Evolutionary conservation across 2,797 vertebrate species (phyloP).

Genomic region (Thripadectes ignobilis): DNA sequence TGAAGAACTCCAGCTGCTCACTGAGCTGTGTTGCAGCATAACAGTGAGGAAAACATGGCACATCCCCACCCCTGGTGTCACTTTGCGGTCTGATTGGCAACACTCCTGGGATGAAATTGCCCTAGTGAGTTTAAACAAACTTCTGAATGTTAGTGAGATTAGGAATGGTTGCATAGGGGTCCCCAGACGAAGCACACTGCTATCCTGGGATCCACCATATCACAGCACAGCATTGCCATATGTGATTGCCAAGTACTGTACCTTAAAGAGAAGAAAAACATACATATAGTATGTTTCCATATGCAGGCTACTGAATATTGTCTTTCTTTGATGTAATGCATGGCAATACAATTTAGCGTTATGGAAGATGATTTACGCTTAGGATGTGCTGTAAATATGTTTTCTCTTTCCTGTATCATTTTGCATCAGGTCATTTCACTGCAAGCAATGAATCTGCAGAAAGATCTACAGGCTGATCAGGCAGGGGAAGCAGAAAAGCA

Average conservation of each 20-base stretch:
- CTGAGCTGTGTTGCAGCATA: rapidly evolving
- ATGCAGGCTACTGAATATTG: not conserved
- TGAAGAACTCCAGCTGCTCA: not conserved
- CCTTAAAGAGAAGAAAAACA: not conserved
- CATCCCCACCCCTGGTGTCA: not conserved
- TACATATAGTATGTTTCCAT: not conserved
- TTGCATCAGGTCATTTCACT: not conserved
- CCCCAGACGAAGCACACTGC: not conserved
- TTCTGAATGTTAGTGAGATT: not conserved
- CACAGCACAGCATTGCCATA: not conserved
- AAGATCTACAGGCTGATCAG: not conserved
- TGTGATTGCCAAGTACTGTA: not conserved
- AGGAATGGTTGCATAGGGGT: not conserved
- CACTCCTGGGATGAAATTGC: not conserved
- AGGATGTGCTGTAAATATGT: not conserved
- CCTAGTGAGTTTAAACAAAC: not conserved
- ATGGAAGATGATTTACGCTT: not conserved
- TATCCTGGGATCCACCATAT: not conserved
- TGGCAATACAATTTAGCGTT: not conserved
- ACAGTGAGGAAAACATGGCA: rapidly evolving
- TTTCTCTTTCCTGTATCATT: not conserved
- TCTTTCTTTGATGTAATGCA: not conserved
- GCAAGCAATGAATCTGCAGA: not conserved
- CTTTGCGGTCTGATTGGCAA: not conserved
- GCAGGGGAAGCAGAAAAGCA: not conserved